Conservation (phyloP, 2,113 vertebrate genomes). For the Vulpes vulpes region DNA sequence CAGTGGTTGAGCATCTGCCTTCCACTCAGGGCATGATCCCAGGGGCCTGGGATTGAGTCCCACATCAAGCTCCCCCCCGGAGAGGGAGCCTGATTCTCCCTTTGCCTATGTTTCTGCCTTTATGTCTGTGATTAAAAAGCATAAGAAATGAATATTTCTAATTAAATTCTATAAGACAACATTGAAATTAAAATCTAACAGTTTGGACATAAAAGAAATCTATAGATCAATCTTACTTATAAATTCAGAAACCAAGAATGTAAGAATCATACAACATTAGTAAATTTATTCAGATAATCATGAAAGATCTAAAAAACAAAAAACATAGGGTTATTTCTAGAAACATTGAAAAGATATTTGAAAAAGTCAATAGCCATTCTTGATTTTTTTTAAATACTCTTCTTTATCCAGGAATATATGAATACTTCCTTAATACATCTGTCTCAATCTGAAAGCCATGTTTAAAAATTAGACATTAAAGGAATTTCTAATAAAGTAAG, state of each 20-base stretch:
- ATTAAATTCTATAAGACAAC: not conserved
- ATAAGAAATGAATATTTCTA: not conserved
- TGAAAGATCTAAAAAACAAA: not conserved
- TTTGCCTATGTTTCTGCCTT: no score
- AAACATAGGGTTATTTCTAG: not conserved
- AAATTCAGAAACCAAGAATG: not conserved
- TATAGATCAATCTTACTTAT: conserved; percentile 3
- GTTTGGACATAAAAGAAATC: not conserved
- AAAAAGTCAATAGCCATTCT: conserved; percentile 12
- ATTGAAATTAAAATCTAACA: conserved; percentile 20
- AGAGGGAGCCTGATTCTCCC: no score
- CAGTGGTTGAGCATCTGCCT: no score
- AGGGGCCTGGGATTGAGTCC: no score
- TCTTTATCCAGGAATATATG: not conserved
- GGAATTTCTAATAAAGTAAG: not conserved
- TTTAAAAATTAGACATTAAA: conserved; percentile 1
- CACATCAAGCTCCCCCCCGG: no score
- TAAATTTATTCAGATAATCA: conserved; percentile 21
- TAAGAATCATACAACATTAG: not conserved
- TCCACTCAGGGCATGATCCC: no score
- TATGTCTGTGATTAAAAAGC: not conserved
- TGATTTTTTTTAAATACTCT: not conserved
- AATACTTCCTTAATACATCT: not conserved
- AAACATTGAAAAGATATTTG: not conserved
- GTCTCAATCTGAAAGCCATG: not conserved